Evolutionary conservation across 2,888 invertebrate genomes (phyloP), one percentile per base, ranked within the genome.

Genomic region (Caradrina clavipalpis): DNA sequence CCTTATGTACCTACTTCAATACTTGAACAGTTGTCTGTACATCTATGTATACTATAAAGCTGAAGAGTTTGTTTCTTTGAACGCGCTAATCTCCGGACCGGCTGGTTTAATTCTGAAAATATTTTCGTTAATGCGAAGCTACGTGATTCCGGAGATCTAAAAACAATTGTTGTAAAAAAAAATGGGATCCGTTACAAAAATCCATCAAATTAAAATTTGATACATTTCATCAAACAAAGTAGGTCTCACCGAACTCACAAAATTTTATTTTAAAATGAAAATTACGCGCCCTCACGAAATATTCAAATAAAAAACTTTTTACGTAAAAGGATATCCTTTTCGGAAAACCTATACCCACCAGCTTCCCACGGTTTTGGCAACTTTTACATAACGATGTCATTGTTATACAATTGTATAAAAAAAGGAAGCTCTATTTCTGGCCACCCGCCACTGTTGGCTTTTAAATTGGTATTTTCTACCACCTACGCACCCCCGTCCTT

Each of bases 361-460:
- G 3, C n/a, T 17, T 31, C 54, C 50, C 31, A 70, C 51, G 47
- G 19, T 11, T 61, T 54, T 39, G 2, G 7, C 45, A 50, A 47
- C 21, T 26, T 69, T 72, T 42, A 62, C 47, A 58, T 60, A 67
- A 75, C 49, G 19, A 57, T 64, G 39, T 60, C 39, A 77, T 78
- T 61, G n/a, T 61, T 50, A 57, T 49, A 72, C 73, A 61, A 54
- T 61, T 54, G 22, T 61, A 58, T 22, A 53, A 73, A 42, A 45
- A 62, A 73, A 42, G n/a, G 35, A 62, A 55, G 59, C 59, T 62
- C 51, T 59, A 62, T 78, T 66, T 62, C 2, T 65, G 61, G 15
- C 10, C 1, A 17, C 10, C 39, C 47, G 19, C 47, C 26, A 17
- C n/a, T 5, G 45, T 63, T 22, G 39, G 56, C 26, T 71, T 47